These are phyloP conservation scores for Drosophila fungiperda DNA, from an alignment of 2,888 invertebrate genomes.

Conservation along the genomic window DNA sequence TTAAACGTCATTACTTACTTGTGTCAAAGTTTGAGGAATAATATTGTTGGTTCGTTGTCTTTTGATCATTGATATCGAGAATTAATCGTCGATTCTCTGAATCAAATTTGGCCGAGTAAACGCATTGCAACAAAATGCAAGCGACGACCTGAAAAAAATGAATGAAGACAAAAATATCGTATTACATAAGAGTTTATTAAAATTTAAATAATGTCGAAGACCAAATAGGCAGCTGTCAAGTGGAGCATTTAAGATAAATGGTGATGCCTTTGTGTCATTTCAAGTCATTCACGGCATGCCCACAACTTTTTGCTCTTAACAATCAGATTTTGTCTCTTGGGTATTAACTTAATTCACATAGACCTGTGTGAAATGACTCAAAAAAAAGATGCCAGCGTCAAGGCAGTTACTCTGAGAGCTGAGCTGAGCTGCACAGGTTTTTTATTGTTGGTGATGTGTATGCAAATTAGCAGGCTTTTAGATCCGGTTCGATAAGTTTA, in stretches of 20 bases:
- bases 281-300: constrained; percentile 38
- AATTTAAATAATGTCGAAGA: neutral
- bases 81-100: constrained; percentile 88
- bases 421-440: constrained; percentile 17
- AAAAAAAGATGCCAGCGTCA: constrained; percentile 38
- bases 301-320: constrained; percentile 48
- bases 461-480: constrained; percentile 70
- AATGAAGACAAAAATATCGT: constrained; percentile 1
- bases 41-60: constrained; percentile 90
- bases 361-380: constrained; percentile 44
- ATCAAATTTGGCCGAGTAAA: constrained; percentile 81
- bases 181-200: constrained; percentile 3
- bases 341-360: constrained; percentile 54
- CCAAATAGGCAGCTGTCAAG: constrained; percentile 13
- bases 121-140: constrained; percentile 84
- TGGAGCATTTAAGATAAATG: constrained; percentile 22
- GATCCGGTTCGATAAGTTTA: constrained; percentile 76
- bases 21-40: constrained; percentile 91
- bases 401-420: constrained; percentile 40
- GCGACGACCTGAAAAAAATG: constrained; percentile 84
- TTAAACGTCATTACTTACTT: constrained; percentile 87
- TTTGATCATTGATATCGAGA: constrained; percentile 89
- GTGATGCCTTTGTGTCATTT: constrained; percentile 27
- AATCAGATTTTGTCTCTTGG: constrained; percentile 21
- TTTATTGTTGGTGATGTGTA: constrained; percentile 24